These are phyloP conservation scores for Sipha flava DNA, from an alignment of 1,140 invertebrate species.

Conservation along the genomic window DNA sequence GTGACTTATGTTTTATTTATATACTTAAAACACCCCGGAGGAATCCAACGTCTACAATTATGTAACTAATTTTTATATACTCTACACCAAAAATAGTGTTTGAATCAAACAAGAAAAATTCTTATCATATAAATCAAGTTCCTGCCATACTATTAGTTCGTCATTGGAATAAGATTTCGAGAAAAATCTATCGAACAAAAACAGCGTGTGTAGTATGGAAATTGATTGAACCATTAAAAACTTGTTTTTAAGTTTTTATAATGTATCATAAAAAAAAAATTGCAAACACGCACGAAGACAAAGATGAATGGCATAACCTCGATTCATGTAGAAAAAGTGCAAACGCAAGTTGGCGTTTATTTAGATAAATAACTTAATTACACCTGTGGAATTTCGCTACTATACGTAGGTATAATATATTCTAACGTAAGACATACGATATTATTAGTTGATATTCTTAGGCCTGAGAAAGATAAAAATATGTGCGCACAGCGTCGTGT, in stretches of 20 bases:
- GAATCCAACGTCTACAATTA: neutral
- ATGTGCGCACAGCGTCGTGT: neutral
- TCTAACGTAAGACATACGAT: neutral
- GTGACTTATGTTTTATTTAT: neutral
- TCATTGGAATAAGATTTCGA: neutral
- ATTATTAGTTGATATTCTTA: neutral
- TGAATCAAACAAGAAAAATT: neutral
- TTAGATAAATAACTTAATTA: conserved; percentile 14
- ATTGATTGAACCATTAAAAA: neutral
- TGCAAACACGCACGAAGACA: neutral
- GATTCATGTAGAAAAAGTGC: neutral
- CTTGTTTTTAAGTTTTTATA: neutral
- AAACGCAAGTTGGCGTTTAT: neutral
- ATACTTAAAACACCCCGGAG: neutral
- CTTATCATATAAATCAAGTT: neutral
- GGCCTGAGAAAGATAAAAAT: neutral
- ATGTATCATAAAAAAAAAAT: too few species aligned
- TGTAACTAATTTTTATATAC: neutral
- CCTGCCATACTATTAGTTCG: too few species aligned
- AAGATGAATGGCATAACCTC: neutral
- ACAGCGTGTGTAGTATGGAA: neutral
- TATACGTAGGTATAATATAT: neutral
- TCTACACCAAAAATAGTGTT: neutral
- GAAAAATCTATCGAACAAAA: neutral
- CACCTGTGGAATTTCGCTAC: conserved; percentile 1